These are phyloP conservation scores for Pocillopora meandrina DNA, from an alignment of 92 coral and sea anemone genomes.

Conservation along the genomic window DNA sequence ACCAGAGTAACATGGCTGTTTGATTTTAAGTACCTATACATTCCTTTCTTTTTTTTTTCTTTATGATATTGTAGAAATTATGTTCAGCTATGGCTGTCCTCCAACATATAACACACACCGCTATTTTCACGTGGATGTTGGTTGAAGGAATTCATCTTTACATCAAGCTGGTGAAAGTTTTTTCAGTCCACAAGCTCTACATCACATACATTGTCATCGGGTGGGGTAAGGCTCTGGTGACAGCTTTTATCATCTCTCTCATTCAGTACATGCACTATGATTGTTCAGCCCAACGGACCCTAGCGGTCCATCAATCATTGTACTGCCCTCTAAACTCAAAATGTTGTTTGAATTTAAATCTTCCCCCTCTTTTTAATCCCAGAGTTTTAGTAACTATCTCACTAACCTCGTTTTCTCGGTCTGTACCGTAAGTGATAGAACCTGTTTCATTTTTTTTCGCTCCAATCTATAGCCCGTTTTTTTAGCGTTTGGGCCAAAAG, in stretches of 20 bases:
- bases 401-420: too few species aligned
- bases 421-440: too few species aligned
- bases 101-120: slow-evolving; percentile 46
- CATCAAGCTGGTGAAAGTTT: slow-evolving; percentile 51
- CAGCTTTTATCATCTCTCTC: not conserved
- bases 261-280: too few species aligned
- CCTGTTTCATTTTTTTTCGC: too few species aligned
- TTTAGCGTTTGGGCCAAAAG: too few species aligned
- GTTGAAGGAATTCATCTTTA: slow-evolving; percentile 54
- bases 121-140: slow-evolving; percentile 58
- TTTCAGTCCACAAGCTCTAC: slow-evolving; percentile 21
- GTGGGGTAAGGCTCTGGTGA: slow-evolving; percentile 44
- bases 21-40: not conserved
- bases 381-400: too few species aligned
- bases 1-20: too few species aligned
- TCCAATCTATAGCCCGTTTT: too few species aligned
- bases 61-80: slow-evolving; percentile 8
- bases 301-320: too few species aligned
- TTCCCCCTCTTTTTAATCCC: too few species aligned
- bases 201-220: slow-evolving; percentile 34
- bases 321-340: too few species aligned
- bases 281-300: not conserved
- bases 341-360: too few species aligned
- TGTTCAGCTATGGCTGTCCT: slow-evolving; percentile 42
- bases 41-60: not conserved